Conservation (phyloP, 2,888 invertebrate species). For the Sycophila texana region DNA sequence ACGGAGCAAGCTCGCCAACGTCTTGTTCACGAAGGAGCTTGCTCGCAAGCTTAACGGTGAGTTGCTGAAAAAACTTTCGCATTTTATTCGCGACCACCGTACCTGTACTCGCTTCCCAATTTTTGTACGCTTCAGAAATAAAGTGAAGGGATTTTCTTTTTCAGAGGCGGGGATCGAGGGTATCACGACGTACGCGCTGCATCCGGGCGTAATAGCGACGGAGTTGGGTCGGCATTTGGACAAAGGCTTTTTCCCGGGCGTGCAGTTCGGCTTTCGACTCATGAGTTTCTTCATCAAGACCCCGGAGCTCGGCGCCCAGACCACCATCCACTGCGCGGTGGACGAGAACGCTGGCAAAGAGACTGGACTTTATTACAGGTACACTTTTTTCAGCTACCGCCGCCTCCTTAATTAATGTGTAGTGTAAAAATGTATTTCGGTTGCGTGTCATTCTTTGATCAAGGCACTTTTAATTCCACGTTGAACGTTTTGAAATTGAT, state of each 20-base stretch:
- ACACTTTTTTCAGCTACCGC: conserved; percentile 38
- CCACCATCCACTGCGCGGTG: conserved; percentile 84
- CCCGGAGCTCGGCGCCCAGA: conserved; percentile 84
- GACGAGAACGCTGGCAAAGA: conserved; percentile 81
- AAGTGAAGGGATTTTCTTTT: not conserved
- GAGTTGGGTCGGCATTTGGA: conserved; percentile 84
- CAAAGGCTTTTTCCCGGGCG: conserved; percentile 77
- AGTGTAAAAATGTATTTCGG: too few relatives aligned
- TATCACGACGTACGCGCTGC: conserved; percentile 83
- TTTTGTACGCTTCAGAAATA: too few relatives aligned
- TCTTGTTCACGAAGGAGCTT: conserved; percentile 85
- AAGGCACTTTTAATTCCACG: too few relatives aligned
- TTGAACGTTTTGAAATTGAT: too few relatives aligned
- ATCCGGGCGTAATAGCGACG: conserved; percentile 86
- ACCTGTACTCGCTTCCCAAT: too few relatives aligned
- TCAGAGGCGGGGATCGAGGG: conserved; percentile 70
- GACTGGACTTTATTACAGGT: conserved; percentile 81
- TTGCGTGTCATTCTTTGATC: too few relatives aligned
- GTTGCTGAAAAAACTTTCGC: too few relatives aligned
- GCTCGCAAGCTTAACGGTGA: conserved; percentile 80
- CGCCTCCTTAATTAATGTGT: too few relatives aligned
- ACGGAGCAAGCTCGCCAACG: conserved; percentile 88
- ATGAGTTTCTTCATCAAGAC: conserved; percentile 78
- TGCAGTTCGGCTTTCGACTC: conserved; percentile 72
- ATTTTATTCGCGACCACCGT: too few relatives aligned